Percentiles rank a stretch among this genome's conserved stretches.
Evolutionary conservation across 2,888 invertebrate species (phyloP).

Genomic region (Altica lythri): DNA sequence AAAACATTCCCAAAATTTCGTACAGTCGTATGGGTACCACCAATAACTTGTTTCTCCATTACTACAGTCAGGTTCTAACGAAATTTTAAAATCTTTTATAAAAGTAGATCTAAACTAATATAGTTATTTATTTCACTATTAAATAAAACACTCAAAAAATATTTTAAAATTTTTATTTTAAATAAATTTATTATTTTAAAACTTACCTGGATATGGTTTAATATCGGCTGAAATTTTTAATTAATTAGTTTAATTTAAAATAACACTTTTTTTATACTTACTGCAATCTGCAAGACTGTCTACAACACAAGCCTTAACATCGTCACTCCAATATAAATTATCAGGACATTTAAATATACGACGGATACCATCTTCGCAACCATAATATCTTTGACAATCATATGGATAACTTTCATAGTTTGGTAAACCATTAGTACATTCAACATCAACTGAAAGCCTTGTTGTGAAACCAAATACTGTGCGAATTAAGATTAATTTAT

Average conservation of each 20-base stretch:
- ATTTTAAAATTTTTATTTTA: too few relatives aligned
- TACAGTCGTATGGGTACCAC: slow-evolving; percentile 2
- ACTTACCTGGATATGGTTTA: too few relatives aligned
- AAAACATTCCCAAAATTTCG: slow-evolving; percentile 9
- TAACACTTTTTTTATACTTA: slow-evolving; percentile 5
- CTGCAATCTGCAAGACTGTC: slow-evolving; percentile 4
- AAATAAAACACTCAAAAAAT: too few relatives aligned
- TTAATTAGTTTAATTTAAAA: too few relatives aligned
- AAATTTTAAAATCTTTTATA: too few relatives aligned
- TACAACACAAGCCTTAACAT: slow-evolving; percentile 1
- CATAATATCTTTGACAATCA: slow-evolving; percentile 12
- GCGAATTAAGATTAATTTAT: too few relatives aligned
- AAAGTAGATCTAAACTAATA: too few relatives aligned
- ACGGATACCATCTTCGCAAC: neutral
- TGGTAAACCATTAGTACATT: slow-evolving; percentile 2
- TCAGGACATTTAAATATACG: neutral
- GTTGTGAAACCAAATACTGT: too few relatives aligned
- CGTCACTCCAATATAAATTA: slow-evolving; percentile 8
- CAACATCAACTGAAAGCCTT: neutral
- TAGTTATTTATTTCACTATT: too few relatives aligned
- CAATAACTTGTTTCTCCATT: neutral
- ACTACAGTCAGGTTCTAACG: neutral
- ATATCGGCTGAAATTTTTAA: too few relatives aligned
- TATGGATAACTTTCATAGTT: slow-evolving; percentile 3
- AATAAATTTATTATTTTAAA: too few relatives aligned